These are phyloP conservation scores for Anthopleura xanthogrammica DNA, from an alignment of 92 coral and sea anemone genomes.

Conservation along the genomic window DNA sequence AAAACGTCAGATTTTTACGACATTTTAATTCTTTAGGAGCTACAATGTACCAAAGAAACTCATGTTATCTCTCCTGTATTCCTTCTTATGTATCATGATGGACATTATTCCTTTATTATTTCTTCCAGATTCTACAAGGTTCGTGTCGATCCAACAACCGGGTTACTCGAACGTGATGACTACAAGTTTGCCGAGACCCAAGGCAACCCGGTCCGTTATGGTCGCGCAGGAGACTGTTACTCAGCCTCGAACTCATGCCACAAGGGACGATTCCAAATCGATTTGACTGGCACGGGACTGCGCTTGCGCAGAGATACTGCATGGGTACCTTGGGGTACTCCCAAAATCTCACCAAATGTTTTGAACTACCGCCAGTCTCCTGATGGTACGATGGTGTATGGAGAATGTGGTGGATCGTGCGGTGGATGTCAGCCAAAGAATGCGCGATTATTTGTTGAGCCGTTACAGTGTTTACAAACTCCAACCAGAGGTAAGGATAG, in stretches of 20 bases:
- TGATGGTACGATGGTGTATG: slow-evolving; percentile 71
- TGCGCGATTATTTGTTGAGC: slow-evolving; percentile 73
- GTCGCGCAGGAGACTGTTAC: slow-evolving; percentile 98
- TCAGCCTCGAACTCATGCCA: slow-evolving; percentile 86
- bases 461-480: slow-evolving; percentile 62
- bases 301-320: slow-evolving; percentile 79
- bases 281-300: slow-evolving; percentile 88
- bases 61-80: too few species aligned
- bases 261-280: slow-evolving; percentile 88
- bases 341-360: slow-evolving; percentile 77
- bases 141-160: slow-evolving; percentile 78
- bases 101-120: background rate
- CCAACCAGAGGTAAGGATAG: slow-evolving; percentile 42
- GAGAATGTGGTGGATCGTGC: slow-evolving; percentile 98
- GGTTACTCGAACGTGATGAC: slow-evolving; percentile 84
- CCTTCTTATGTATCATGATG: too few species aligned
- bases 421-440: slow-evolving; percentile 91
- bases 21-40: too few species aligned
- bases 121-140: slow-evolving; percentile 82
- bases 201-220: slow-evolving; percentile 92
- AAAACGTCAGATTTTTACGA: too few species aligned
- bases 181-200: slow-evolving; percentile 77
- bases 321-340: slow-evolving; percentile 98
- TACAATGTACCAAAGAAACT: too few species aligned
- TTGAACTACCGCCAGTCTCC: slow-evolving; percentile 72